phyloP scores from a whole-genome alignment of 2,113 vertebrate genomes.

The Otocyon megalotis region DNA sequence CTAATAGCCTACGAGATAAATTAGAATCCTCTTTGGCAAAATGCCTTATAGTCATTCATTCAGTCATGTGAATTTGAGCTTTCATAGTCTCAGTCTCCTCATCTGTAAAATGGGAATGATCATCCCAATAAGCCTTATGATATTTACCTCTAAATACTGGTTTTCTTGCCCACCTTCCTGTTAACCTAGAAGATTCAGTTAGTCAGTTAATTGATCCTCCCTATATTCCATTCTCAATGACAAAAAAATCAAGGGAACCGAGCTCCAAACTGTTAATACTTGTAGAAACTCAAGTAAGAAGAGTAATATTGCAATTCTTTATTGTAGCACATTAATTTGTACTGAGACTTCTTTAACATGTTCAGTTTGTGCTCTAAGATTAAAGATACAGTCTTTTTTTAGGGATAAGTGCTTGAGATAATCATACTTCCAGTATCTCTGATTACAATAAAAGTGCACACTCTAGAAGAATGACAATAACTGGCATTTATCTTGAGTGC shows the following conservation, averaged over 20 bases:
- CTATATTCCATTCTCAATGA: background rate
- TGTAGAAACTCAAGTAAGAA: conserved; percentile 15
- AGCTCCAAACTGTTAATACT: background rate
- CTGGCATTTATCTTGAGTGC: background rate
- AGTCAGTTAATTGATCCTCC: background rate
- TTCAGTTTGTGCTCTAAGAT: background rate
- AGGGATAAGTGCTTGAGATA: background rate
- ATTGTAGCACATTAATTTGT: background rate
- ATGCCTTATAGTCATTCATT: background rate
- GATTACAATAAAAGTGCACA: background rate
- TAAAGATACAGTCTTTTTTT: conserved; percentile 33
- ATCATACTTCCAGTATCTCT: background rate
- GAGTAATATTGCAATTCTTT: background rate
- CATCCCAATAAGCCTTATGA: background rate
- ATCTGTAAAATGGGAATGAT: background rate
- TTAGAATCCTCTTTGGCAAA: background rate
- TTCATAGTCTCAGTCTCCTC: background rate
- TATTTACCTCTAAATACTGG: background rate
- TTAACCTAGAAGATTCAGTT: background rate
- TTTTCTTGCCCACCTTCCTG: background rate
- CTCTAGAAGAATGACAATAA: background rate
- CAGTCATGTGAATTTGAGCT: background rate
- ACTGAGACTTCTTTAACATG: background rate
- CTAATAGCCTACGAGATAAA: background rate
- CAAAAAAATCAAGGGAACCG: background rate